Evolutionary conservation across 2,797 vertebrate genomes (phyloP).

Genomic region (Squalus acanthias): DNA sequence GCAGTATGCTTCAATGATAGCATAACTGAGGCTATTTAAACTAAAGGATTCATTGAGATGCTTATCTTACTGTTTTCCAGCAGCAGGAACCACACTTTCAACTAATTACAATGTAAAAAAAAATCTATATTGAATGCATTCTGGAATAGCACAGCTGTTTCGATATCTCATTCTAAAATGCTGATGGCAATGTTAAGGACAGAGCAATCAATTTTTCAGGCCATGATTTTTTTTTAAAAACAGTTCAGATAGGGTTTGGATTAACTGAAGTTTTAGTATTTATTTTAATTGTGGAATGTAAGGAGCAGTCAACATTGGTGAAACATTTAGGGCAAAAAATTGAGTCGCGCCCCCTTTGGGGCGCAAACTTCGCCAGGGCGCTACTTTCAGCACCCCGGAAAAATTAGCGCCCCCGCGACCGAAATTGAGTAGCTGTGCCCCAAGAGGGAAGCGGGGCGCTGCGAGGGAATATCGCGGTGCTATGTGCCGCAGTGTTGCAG

Average conservation of each 20-base stretch:
- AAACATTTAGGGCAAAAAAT: not conserved
- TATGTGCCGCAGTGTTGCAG: too few relatives aligned
- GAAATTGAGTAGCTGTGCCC: too few relatives aligned
- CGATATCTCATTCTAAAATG: not conserved
- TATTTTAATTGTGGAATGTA: not conserved
- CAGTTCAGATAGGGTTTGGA: not conserved
- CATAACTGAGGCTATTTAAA: not conserved
- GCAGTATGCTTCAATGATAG: not conserved
- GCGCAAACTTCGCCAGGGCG: too few relatives aligned
- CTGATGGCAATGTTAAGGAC: not conserved
- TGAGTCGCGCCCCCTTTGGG: too few relatives aligned
- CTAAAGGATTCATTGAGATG: not conserved
- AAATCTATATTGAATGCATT: not conserved
- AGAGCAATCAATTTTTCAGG: not conserved
- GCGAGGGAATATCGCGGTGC: too few relatives aligned
- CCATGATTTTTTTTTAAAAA: not conserved
- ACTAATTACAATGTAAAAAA: not conserved
- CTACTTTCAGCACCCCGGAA: too few relatives aligned
- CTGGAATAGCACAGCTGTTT: not conserved
- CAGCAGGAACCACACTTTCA: not conserved
- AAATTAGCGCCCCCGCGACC: too few relatives aligned
- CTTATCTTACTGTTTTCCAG: not conserved
- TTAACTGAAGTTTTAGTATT: not conserved
- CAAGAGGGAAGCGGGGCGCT: too few relatives aligned
- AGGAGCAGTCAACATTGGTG: not conserved